Percentiles rank a stretch among this genome's conserved stretches.
Evolutionary conservation across 2,888 invertebrate species (phyloP).

Genomic region (Spialia ferax): DNA sequence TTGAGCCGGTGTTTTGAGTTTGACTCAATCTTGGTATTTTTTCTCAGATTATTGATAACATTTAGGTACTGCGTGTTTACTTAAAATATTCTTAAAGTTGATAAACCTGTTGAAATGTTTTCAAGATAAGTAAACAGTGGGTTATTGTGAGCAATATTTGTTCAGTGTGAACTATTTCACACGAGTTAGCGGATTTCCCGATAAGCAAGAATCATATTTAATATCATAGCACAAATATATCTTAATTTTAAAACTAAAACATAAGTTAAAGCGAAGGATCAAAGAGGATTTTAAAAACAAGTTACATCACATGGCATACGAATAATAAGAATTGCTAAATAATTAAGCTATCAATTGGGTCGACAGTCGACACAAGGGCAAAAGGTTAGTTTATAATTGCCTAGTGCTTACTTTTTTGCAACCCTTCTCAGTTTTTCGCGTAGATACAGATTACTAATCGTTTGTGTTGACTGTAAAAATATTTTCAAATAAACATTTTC

Average conservation of each 20-base stretch:
- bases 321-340: too few species aligned
- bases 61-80: slow-evolving; percentile 3
- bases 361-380: too few species aligned
- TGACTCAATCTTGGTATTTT: background rate
- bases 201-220: slow-evolving; percentile 3
- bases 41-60: slow-evolving; percentile 2
- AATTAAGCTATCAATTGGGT: too few species aligned
- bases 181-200: background rate
- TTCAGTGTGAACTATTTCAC: slow-evolving; percentile 12
- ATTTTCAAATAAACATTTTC: background rate
- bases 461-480: background rate
- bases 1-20: background rate
- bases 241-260: too few species aligned
- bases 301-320: too few species aligned
- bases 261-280: too few species aligned
- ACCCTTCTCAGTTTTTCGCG: background rate
- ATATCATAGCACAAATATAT: background rate
- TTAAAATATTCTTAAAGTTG: slow-evolving; percentile 10
- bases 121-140: slow-evolving; percentile 16
- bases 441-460: background rate
- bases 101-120: slow-evolving; percentile 7
- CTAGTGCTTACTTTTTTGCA: too few species aligned
- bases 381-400: too few species aligned
- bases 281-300: too few species aligned
- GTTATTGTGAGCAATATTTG: slow-evolving; percentile 12